Evolutionary conservation across 2,113 vertebrate species (phyloP), one percentile per base, ranked within the genome.

Genomic region (Pelvicachromis taeniatus): DNA sequence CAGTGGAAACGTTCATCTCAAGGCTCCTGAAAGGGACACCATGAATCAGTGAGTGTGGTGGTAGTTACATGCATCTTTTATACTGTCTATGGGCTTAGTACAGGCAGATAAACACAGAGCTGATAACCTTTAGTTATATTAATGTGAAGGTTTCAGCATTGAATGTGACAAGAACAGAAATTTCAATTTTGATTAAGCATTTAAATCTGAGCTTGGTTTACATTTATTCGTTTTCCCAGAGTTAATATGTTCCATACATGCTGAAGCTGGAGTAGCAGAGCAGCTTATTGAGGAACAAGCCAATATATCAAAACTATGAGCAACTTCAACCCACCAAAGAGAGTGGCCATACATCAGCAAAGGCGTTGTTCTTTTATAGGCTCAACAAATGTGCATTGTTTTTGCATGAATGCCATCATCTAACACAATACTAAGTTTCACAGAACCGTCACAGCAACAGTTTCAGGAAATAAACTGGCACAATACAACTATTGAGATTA

Each of bases 401-500:
- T 85, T 58, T 48, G 31, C 77, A 52, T 26, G 80, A 75, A 77
- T 81, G 80, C 86, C 9, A 78, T 94, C 89, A 78, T 91, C 83
- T 85, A 83, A 79, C 80, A 83, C 89, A 80, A 89, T 75, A 84
- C 89, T 50, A 31, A 75, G 68, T 50, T 75, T 52, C 45, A 92
- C 68, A 84, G 81, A 82, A 88, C 85, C 81, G 33, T 78, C 83
- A 84, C 42, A 75, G 91, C 59, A 89, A 84, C 85, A 87, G 90
- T 90, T 85, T 84, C 80, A 81, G 65, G 70, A 86, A 84, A 82
- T 87, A 75, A 84, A 81, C 52, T 82, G 77, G 70, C 21, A 92
- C 81, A 92, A 93, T 85, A 81, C 78, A 77, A 78, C 87, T 80
- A 86, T 88, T 95, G 92, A 81, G 23, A 58, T 86, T 83, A 84